phyloP scores from a whole-genome alignment of 2,113 vertebrate genomes.

The Sula dactylatra region DNA sequence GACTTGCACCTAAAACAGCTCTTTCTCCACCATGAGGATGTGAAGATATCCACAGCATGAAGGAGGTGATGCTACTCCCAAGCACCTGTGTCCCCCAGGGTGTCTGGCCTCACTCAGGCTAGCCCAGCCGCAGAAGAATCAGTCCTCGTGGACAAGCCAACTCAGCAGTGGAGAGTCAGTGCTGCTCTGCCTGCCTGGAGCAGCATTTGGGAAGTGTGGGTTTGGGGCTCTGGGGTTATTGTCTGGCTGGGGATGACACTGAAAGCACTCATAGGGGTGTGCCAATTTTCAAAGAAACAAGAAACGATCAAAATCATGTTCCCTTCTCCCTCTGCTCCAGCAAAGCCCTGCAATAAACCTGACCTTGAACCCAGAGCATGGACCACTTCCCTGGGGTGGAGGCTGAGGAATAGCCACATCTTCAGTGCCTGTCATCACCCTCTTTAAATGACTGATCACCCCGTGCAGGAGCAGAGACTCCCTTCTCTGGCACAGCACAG shows the following conservation, averaged over 20 bases:
- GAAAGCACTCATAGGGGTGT: not conserved
- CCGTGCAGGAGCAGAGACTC: not conserved
- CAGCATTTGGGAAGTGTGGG: not conserved
- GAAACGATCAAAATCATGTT: rapidly evolving
- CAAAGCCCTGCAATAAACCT: not conserved
- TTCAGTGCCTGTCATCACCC: not conserved
- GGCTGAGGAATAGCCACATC: not conserved
- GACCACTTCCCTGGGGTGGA: not conserved
- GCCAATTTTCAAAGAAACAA: not conserved
- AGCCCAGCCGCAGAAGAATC: not conserved
- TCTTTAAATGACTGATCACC: not conserved
- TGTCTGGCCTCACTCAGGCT: rapidly evolving
- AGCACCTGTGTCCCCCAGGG: not conserved
- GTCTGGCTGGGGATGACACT: not conserved
- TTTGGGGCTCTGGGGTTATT: not conserved
- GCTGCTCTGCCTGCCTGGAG: not conserved
- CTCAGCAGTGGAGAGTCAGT: not conserved
- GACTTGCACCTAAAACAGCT: not conserved
- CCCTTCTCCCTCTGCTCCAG: not conserved
- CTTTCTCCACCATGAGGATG: not conserved
- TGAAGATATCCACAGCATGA: not conserved
- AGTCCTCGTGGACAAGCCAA: not conserved
- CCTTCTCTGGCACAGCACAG: not conserved
- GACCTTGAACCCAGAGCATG: not conserved
- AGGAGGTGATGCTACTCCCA: not conserved